A percentile compares a stretch with the other conserved stretches of the same genome.
phyloP scores from a whole-genome alignment of 2,888 invertebrate species.

The Shargacucullia verbasci region DNA sequence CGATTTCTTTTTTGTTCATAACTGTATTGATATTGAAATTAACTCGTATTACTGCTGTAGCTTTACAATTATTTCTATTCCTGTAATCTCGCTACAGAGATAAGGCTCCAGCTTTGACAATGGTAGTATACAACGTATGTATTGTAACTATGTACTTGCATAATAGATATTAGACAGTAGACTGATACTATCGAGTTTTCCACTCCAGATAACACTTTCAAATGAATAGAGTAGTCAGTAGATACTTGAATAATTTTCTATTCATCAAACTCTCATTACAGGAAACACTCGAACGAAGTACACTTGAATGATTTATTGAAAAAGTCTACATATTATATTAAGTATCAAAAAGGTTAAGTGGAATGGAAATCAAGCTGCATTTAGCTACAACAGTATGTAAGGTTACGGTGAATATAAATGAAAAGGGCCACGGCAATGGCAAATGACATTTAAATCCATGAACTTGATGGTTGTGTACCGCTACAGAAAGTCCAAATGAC shows the following conservation, averaged over 20 bases:
- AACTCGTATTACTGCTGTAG: background rate
- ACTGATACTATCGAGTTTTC: constrained; percentile 52
- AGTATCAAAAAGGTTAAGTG: constrained; percentile 22
- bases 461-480: constrained; percentile 55
- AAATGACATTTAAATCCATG: constrained; percentile 58
- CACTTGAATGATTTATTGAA: constrained; percentile 27
- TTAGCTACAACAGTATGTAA: constrained; percentile 25
- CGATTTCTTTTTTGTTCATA: constrained; percentile 4
- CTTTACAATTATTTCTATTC: constrained; percentile 3
- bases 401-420: constrained; percentile 42
- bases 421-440: constrained; percentile 44
- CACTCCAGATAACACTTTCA: constrained; percentile 50
- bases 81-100: constrained; percentile 32
- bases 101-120: constrained; percentile 54
- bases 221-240: constrained; percentile 37
- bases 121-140: constrained; percentile 51
- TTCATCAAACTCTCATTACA: constrained; percentile 43
- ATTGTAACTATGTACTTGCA: constrained; percentile 50
- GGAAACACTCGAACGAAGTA: constrained; percentile 41
- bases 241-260: constrained; percentile 43
- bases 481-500: constrained; percentile 57
- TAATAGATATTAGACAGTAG: constrained; percentile 48
- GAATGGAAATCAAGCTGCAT: constrained; percentile 11
- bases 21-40: background rate
- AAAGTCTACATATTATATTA: constrained; percentile 12